Evolutionary conservation across 2,888 invertebrate genomes (phyloP), one percentile per base, ranked within the genome.

Genomic region (Diarsia dahlii): DNA sequence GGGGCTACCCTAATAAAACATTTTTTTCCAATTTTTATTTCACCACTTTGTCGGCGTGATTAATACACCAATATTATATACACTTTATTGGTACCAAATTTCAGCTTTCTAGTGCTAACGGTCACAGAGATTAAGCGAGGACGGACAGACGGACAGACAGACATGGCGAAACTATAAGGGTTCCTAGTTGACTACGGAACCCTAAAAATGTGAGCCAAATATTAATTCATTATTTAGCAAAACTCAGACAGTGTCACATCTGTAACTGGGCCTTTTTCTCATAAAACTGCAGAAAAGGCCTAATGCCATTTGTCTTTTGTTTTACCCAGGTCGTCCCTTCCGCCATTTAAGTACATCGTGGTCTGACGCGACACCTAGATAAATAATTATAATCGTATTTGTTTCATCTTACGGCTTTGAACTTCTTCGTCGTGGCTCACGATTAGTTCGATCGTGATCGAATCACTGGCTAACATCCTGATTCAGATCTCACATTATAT

Each of bases 401-500:
- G 15, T 60, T 77, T 77, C 28, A 58, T 68, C 67, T 64, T 20
- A 46, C 20, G 20, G 54, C 39, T 58, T 63, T 60, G 46, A 23
- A 63, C 18, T 50, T 80, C 58, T 54, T 50, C 56, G 80, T 84
- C 84, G 80, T 81, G 81, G 46, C 74, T 81, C 85, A 84, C 81
- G 85, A 74, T 81, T 69, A 54, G 62, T 74, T 81, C 58, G 23
- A 64, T 81, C 81, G 84, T 84, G 84, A 74, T 84, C 52, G 45
- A 56, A 80, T 48, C 9, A 50, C 73, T 72, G 50, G 50, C 15
- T 67, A 58, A 65, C 63, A 67, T 68, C 63, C 63, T 84, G 63
- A 72, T 73, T 67, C 39, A 23, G 45, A 84, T 82, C 50, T 66
- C 23, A 13, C 3, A 54, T 13, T 46, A 34, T 15, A 50, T 50